These are phyloP conservation scores for Saccostrea echinata DNA, from an alignment of 1,140 invertebrate species.

Conservation along the genomic window DNA sequence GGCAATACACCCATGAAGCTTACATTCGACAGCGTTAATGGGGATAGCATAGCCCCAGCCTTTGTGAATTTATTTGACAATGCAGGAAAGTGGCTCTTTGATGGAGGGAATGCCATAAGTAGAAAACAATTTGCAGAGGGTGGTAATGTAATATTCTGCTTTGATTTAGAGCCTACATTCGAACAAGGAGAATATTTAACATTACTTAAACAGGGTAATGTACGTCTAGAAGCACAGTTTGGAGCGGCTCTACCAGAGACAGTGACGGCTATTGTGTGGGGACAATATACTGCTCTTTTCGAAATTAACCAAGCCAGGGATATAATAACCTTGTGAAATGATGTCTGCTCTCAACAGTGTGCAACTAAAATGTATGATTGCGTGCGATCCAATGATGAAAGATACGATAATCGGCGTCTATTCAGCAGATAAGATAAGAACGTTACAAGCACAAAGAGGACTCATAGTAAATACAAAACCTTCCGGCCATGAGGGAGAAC, in stretches of 20 bases:
- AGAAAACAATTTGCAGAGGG: conserved; percentile 40
- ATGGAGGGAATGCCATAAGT: conserved; percentile 32
- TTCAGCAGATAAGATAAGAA: conserved; percentile 44
- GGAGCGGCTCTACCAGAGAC: conserved; percentile 37
- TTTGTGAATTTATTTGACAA: conserved; percentile 44
- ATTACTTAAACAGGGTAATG: conserved; percentile 36
- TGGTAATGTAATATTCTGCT: conserved; percentile 22
- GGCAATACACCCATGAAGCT: conserved; percentile 47
- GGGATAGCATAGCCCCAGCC: conserved; percentile 31
- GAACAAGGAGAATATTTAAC: conserved; percentile 46
- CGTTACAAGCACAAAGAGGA: neutral
- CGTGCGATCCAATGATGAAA: conserved; percentile 53
- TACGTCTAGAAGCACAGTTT: conserved; percentile 51
- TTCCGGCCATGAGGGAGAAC: conserved; percentile 32
- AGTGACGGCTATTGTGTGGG: conserved; percentile 48
- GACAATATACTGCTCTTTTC: conserved; percentile 53
- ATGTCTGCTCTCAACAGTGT: conserved; percentile 34
- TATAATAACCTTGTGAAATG: neutral
- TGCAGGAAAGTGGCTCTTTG: conserved; percentile 42
- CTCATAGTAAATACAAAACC: conserved; percentile 51
- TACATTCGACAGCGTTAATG: neutral
- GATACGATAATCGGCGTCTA: conserved; percentile 31
- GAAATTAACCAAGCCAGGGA: conserved; percentile 53
- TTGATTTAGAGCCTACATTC: conserved; percentile 54
- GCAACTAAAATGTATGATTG: conserved; percentile 51